These are phyloP conservation scores for Dicycla oo DNA, from an alignment of 2,888 invertebrate genomes.

Conservation along the genomic window DNA sequence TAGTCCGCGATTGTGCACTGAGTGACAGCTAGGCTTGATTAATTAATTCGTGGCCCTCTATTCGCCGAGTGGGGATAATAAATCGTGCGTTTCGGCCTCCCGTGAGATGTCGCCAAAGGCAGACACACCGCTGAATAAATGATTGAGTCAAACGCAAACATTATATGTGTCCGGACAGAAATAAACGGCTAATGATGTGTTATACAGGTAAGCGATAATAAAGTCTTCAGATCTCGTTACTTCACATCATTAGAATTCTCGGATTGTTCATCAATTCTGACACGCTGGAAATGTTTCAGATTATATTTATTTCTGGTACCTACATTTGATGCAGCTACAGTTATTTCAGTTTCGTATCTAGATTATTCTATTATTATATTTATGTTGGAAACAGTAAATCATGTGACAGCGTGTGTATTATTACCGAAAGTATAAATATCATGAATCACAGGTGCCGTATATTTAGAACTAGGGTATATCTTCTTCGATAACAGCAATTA, in stretches of 20 bases:
- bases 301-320: slow-evolving; percentile 55
- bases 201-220: slow-evolving; percentile 88
- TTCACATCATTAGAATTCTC: slow-evolving; percentile 83
- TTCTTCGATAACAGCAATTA: slow-evolving; percentile 10
- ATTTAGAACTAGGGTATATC: slow-evolving; percentile 25
- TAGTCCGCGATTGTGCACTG: slow-evolving; percentile 85
- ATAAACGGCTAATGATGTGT: slow-evolving; percentile 88
- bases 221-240: slow-evolving; percentile 85
- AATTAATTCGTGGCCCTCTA: slow-evolving; percentile 87
- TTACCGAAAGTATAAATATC: slow-evolving; percentile 32
- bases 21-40: slow-evolving; percentile 89
- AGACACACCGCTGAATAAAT: slow-evolving; percentile 84
- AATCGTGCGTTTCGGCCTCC: slow-evolving; percentile 88
- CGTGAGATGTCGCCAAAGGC: slow-evolving; percentile 87
- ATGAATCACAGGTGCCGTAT: slow-evolving; percentile 42
- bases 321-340: slow-evolving; percentile 46
- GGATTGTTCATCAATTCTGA: slow-evolving; percentile 72
- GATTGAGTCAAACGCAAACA: slow-evolving; percentile 86
- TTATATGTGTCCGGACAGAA: slow-evolving; percentile 85
- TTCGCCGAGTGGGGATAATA: slow-evolving; percentile 84
- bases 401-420: slow-evolving; percentile 43
- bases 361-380: slow-evolving; percentile 52
- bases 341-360: slow-evolving; percentile 52
- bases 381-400: slow-evolving; percentile 40
- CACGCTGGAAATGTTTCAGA: slow-evolving; percentile 57